Evolutionary conservation across 2,797 vertebrate species (phyloP), one percentile per base, ranked within the genome.

Genomic region (Karalla daura): DNA sequence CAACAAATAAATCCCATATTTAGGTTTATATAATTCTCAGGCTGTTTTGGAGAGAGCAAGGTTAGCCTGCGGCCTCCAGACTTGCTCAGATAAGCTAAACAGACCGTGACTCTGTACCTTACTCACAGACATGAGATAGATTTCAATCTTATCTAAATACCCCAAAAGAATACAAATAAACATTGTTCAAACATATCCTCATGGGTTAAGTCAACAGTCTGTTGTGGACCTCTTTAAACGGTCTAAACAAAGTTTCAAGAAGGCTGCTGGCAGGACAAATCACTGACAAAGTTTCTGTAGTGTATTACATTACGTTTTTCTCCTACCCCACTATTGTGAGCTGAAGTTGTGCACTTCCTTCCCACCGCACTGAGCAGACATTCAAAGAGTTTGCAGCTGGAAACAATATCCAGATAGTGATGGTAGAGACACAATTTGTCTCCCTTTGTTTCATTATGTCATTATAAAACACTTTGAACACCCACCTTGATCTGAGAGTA

Each of bases 391-490:
- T 44, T 15, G 1, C 58, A 73, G 35, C 53, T 71, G 51, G 51
- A 64, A 80, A 74, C 33, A 71, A 74, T 76, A 78, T 80, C 83
- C 46, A 70, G 54, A 35, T 46, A 44, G 56, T 49, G 58, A 68
- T 61, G 50, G 54, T 64, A 67, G 47, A 81, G 28, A 74, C 45
- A 66, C 23, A 2, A 68, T 87, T 78, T 74, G n/a, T 81, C 53
- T 76, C 53, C 24, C n/a, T 40, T 70, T 58, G 58, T 64, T 74
- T 70, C 56, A 79, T 85, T 84, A 76, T 76, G 56, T 74, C 70
- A 61, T 52, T 45, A 82, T 84, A 64, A 84, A 88, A 49, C 61
- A 51, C 54, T 72, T 84, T 73, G 53, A 68, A 73, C 33, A 10
- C 15, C 52, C 24, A 53, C 45, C 53, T 63, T 66, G 37, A 56